These are phyloP conservation scores for Periplaneta americana DNA, from an alignment of 1,140 invertebrate genomes.

Conservation along the genomic window DNA sequence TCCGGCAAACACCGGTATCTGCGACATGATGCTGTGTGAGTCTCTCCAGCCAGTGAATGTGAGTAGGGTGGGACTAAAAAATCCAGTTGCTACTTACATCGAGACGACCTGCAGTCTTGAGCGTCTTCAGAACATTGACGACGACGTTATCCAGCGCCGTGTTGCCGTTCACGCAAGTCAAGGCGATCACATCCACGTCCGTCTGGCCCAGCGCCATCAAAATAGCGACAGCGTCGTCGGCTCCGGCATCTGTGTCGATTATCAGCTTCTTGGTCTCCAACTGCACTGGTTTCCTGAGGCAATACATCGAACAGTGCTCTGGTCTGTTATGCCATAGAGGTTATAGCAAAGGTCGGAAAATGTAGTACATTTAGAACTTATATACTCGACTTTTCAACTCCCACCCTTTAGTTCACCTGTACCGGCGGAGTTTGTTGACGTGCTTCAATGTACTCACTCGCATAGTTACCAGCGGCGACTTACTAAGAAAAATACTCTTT, in stretches of 20 bases:
- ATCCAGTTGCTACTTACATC: slow-evolving; percentile 1
- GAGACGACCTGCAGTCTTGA: slow-evolving; percentile 14
- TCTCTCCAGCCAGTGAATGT: neutral
- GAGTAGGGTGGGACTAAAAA: neutral
- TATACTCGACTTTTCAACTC: no score
- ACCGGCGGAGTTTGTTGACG: no score
- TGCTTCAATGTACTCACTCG: no score
- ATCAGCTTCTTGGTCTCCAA: neutral
- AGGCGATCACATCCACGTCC: slow-evolving; percentile 12
- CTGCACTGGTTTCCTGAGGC: neutral
- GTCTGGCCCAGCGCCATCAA: slow-evolving; percentile 22
- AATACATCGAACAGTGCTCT: neutral
- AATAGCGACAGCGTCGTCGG: slow-evolving; percentile 33
- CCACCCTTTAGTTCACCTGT: no score
- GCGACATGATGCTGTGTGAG: neutral
- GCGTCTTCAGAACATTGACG: slow-evolving; percentile 22
- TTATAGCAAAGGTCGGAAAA: no score
- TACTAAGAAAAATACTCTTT: no score
- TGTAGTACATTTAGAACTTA: no score
- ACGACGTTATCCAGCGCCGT: slow-evolving; percentile 24
- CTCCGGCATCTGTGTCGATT: slow-evolving; percentile 32
- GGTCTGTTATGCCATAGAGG: no score
- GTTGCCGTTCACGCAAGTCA: slow-evolving; percentile 27
- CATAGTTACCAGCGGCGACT: no score
- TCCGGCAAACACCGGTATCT: slow-evolving; percentile 47